phyloP scores from a whole-genome alignment of 1,140 invertebrate species.

The Epicauta chinensis region DNA sequence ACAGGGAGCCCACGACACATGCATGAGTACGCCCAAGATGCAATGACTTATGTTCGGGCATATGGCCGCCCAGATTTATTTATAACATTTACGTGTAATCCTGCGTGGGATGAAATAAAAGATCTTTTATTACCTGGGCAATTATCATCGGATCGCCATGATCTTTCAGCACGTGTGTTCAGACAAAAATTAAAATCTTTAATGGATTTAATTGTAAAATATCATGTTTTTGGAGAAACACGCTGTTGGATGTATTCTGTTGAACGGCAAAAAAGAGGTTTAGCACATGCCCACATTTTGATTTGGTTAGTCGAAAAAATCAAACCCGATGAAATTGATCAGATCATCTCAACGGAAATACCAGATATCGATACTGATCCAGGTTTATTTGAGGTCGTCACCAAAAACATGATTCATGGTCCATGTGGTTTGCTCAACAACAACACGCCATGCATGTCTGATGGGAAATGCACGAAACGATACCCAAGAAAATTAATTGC shows the following conservation, averaged over 20 bases:
- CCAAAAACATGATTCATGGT: conserved; percentile 49
- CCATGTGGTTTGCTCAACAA: conserved; percentile 43
- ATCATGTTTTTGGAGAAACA: conserved; percentile 29
- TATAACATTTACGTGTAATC: conserved; percentile 48
- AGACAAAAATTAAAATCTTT: conserved; percentile 36
- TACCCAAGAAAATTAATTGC: conserved; percentile 37
- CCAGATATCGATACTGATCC: conserved; percentile 44
- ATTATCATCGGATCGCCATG: conserved; percentile 43
- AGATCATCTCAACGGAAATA: conserved; percentile 49
- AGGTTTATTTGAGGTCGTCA: conserved; percentile 41
- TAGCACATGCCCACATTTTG: conserved; percentile 45
- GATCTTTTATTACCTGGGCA: conserved; percentile 34
- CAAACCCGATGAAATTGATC: conserved; percentile 42
- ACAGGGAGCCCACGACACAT: conserved; percentile 41
- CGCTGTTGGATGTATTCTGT: conserved; percentile 25
- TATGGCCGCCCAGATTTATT: conserved; percentile 44
- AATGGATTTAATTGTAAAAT: conserved; percentile 31
- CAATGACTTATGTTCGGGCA: conserved; percentile 40
- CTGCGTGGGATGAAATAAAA: conserved; percentile 45
- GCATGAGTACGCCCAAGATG: conserved; percentile 44
- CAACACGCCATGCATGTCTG: conserved; percentile 45
- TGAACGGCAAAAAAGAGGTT: conserved; percentile 43
- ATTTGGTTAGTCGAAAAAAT: conserved; percentile 43
- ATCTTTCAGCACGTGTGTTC: conserved; percentile 39
- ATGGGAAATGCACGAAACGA: conserved; percentile 44